Conservation (phyloP, 2,797 vertebrate genomes). For the Dipus sagitta region DNA sequence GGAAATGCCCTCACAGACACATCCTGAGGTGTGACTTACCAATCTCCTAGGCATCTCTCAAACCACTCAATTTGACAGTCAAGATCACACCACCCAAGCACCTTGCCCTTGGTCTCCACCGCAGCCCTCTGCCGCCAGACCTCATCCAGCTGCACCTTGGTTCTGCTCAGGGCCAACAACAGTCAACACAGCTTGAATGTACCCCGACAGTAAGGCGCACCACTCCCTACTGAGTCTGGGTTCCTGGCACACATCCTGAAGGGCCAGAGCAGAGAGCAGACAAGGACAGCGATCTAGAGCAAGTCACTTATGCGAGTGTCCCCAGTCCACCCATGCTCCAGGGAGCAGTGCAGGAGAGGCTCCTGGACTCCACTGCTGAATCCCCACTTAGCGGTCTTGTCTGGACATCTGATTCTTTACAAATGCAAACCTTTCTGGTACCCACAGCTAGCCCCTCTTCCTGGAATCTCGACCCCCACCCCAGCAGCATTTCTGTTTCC, state of each 20-base stretch:
- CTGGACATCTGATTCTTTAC: background rate
- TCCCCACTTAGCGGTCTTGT: background rate
- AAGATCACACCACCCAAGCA: background rate
- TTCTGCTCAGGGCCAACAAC: background rate
- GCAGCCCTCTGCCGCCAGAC: background rate
- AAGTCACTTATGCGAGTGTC: rapidly evolving
- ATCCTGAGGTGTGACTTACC: background rate
- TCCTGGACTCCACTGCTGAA: background rate
- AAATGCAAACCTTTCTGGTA: background rate
- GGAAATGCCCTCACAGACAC: background rate
- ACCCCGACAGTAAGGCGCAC: too few relatives aligned
- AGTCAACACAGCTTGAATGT: background rate
- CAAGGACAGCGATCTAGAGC: background rate
- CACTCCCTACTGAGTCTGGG: rapidly evolving
- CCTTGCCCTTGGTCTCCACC: background rate
- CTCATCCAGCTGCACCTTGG: background rate
- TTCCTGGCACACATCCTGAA: background rate
- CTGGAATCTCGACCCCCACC: background rate
- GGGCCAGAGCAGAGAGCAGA: rapidly evolving
- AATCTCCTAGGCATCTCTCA: background rate
- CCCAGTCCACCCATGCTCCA: rapidly evolving
- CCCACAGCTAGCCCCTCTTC: background rate
- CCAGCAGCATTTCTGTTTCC: rapidly evolving
- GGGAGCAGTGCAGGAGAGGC: rapidly evolving
- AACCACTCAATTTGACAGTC: background rate